Evolutionary conservation across 2,113 vertebrate species (phyloP).

Genomic region (Semnornis frantzii): DNA sequence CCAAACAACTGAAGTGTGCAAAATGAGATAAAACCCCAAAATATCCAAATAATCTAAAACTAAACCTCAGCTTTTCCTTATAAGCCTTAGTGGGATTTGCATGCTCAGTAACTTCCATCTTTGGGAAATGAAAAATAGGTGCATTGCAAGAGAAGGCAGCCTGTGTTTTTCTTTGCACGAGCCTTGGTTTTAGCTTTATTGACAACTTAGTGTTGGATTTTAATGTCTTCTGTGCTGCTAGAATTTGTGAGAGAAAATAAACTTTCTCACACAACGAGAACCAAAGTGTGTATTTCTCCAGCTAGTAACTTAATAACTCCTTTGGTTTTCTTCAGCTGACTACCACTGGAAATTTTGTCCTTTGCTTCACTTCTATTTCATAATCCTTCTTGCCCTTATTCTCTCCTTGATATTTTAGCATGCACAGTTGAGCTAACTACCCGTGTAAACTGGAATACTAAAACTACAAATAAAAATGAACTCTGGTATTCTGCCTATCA

Average conservation of each 20-base stretch:
- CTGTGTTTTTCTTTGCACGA: background rate
- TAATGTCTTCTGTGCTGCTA: slow-evolving; percentile 2
- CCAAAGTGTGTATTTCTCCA: background rate
- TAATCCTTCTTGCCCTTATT: background rate
- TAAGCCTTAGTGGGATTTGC: background rate
- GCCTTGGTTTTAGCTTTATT: background rate
- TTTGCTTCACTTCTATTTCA: background rate
- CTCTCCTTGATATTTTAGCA: background rate
- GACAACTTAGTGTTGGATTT: background rate
- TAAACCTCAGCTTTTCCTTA: background rate
- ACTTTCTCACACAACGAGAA: background rate
- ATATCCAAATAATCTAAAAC: background rate
- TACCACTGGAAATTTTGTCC: background rate
- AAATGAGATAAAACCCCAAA: background rate
- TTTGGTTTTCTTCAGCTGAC: background rate
- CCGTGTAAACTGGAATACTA: background rate
- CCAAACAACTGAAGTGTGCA: background rate
- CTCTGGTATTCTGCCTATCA: background rate
- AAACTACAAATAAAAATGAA: background rate
- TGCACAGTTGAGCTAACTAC: background rate
- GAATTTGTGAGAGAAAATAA: background rate
- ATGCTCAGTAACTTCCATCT: background rate
- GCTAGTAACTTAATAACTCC: background rate
- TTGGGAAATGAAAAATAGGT: slow-evolving; percentile 6
- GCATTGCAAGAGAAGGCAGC: background rate